Conservation (phyloP, 2,113 vertebrate genomes). For the Oceanodroma tethys region DNA sequence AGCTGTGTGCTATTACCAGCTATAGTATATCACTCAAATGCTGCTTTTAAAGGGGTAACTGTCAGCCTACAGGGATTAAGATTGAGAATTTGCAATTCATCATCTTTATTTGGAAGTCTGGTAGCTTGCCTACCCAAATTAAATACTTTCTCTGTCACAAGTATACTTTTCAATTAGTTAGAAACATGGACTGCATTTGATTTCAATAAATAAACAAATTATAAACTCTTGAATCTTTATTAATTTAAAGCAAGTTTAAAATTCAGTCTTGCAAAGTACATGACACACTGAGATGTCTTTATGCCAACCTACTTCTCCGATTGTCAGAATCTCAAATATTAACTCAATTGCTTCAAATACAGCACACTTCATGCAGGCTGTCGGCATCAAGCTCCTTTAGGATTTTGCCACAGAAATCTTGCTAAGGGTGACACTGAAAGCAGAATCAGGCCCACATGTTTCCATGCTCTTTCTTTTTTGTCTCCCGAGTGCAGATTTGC, state of each 20-base stretch:
- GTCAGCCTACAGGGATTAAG: conserved; percentile 73
- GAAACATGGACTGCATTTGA: conserved; percentile 64
- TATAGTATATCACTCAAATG: conserved; percentile 73
- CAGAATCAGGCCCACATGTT: neutral
- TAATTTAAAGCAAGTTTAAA: conserved; percentile 63
- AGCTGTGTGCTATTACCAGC: conserved; percentile 71
- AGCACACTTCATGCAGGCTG: neutral
- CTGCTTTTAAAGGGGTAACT: conserved; percentile 74
- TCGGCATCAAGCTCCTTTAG: neutral
- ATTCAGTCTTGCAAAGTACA: conserved; percentile 54
- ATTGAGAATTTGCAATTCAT: conserved; percentile 77
- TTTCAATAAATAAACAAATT: conserved; percentile 65
- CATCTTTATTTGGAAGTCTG: conserved; percentile 74
- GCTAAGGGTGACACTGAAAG: neutral
- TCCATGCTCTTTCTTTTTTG: neutral
- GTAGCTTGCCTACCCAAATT: conserved; percentile 69
- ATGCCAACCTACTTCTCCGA: conserved; percentile 17
- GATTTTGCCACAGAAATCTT: neutral
- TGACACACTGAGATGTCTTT: conserved; percentile 56
- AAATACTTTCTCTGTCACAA: conserved; percentile 69
- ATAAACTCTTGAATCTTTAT: conserved; percentile 57
- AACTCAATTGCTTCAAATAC: conserved; percentile 17
- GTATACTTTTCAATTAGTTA: conserved; percentile 61
- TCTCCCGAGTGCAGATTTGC: neutral
- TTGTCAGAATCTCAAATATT: conserved; percentile 26